phyloP scores from a whole-genome alignment of 92 coral and sea anemone genomes.

The Phenganax marumi region DNA sequence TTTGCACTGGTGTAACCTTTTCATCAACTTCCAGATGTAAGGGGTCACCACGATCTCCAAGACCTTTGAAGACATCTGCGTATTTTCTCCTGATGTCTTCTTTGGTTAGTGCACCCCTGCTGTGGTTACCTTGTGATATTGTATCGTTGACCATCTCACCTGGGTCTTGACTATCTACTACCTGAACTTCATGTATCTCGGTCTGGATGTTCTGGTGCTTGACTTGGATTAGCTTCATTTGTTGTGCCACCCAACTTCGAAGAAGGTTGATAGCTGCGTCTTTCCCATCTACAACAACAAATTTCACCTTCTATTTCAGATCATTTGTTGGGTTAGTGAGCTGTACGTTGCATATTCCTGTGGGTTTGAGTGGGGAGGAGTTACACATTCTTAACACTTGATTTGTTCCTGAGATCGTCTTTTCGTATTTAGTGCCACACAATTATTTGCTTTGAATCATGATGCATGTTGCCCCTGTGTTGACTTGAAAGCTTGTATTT shows the following conservation, averaged over 20 bases:
- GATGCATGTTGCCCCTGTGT: slow-evolving; percentile 43
- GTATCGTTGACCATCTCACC: no score
- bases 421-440: slow-evolving; percentile 12
- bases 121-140: no score
- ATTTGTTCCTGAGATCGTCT: neutral
- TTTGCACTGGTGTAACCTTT: no score
- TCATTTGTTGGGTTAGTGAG: neutral
- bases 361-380: slow-evolving; percentile 29
- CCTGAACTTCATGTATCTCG: no score
- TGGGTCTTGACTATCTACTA: no score
- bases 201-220: no score
- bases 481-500: slow-evolving; percentile 12
- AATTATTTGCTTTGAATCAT: slow-evolving; percentile 11
- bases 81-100: no score
- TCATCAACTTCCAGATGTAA: no score
- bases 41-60: no score
- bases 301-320: neutral
- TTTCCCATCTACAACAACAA: neutral
- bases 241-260: neutral
- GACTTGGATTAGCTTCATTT: neutral
- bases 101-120: no score
- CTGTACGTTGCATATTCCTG: neutral
- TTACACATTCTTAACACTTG: slow-evolving; percentile 45
- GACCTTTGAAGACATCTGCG: no score
- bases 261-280: neutral